These are phyloP conservation scores for Ophion obscuratus DNA, from an alignment of 2,888 invertebrate species.

Conservation along the genomic window DNA sequence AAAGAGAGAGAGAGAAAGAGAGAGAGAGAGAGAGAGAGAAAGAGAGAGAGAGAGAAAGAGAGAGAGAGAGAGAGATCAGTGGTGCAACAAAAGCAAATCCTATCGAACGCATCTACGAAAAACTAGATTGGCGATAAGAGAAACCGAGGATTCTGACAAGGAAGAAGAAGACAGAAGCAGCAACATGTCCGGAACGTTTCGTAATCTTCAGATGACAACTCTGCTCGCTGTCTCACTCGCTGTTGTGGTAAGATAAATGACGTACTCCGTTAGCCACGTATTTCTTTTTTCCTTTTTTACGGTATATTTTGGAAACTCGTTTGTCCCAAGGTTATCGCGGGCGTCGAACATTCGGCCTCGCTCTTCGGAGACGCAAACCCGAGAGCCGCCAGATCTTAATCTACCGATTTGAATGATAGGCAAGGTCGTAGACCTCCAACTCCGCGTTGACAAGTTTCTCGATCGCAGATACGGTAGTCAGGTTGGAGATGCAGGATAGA, in stretches of 20 bases:
- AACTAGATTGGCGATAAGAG: not conserved
- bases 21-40: no score
- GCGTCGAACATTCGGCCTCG: not conserved
- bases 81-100: not conserved
- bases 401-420: not conserved
- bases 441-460: not conserved
- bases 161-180: not conserved
- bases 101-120: not conserved
- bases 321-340: not conserved
- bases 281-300: not conserved
- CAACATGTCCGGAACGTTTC: conserved; percentile 43
- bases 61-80: no score
- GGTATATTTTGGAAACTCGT: conserved; percentile 13
- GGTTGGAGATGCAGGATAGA: not conserved
- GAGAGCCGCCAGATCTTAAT: not conserved
- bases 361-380: not conserved
- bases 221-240: conserved; percentile 24
- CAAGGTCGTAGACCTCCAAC: conserved; percentile 3
- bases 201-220: conserved; percentile 21
- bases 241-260: conserved; percentile 44
- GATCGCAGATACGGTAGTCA: not conserved
- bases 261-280: not conserved
- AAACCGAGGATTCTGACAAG: not conserved
- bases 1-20: no score
- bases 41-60: no score